A percentile compares a stretch with the other conserved stretches of the same genome.
phyloP scores from a whole-genome alignment of 2,797 vertebrate genomes.

The Diglossa cyanea region DNA sequence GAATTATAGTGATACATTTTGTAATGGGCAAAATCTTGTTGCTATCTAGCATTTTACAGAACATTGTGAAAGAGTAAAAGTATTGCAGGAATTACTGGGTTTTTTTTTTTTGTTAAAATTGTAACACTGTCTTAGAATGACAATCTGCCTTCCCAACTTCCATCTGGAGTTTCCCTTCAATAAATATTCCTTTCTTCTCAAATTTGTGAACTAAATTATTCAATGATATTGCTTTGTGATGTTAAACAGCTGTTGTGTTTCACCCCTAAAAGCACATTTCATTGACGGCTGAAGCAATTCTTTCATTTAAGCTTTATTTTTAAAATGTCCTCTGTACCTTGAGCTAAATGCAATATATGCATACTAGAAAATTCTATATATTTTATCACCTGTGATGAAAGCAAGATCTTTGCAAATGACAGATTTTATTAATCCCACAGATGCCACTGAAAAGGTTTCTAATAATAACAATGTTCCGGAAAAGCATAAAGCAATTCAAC shows the following conservation, averaged over 20 bases:
- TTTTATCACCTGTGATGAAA: constrained; percentile 8
- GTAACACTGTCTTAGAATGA: neutral
- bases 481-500: neutral
- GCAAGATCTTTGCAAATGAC: neutral
- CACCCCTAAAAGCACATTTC: constrained; percentile 17
- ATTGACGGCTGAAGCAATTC: neutral
- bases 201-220: constrained; percentile 59
- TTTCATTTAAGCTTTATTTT: constrained; percentile 3
- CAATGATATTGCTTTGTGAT: constrained; percentile 48
- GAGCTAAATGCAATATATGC: neutral
- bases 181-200: constrained; percentile 42
- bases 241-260: constrained; percentile 54
- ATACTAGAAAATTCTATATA: neutral
- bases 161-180: constrained; percentile 46
- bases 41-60: neutral
- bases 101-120: neutral
- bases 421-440: constrained; percentile 21
- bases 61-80: neutral
- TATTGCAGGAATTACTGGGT: neutral
- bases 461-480: neutral
- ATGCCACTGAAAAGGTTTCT: neutral
- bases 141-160: constrained; percentile 33
- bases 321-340: neutral
- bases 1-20: neutral
- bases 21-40: neutral